Evolutionary conservation across 1,140 invertebrate species (phyloP).

Genomic region (Acromyrmex heyeri): DNA sequence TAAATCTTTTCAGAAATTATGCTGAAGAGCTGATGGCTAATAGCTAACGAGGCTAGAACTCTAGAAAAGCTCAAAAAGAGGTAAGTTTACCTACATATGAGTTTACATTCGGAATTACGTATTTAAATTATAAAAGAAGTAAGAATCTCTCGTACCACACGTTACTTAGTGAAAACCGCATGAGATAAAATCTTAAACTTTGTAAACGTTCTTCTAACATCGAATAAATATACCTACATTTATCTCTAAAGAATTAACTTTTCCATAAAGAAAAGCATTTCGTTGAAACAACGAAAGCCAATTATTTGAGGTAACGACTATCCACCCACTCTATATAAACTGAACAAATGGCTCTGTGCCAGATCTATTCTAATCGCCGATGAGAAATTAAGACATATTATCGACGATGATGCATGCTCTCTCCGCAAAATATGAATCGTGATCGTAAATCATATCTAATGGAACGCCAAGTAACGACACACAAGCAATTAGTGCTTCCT

Average conservation of each 20-base stretch:
- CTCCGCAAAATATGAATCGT: slow-evolving; percentile 23
- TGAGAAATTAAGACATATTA: slow-evolving; percentile 36
- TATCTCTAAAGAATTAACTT: slow-evolving; percentile 12
- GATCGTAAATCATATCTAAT: slow-evolving; percentile 38
- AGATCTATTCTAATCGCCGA: slow-evolving; percentile 7
- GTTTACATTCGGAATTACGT: neutral
- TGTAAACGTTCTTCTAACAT: neutral
- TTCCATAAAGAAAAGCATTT: neutral
- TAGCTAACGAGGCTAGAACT: neutral
- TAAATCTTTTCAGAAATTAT: slow-evolving; percentile 16
- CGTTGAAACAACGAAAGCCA: slow-evolving; percentile 6
- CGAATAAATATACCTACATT: neutral
- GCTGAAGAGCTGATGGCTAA: neutral
- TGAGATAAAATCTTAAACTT: slow-evolving; percentile 5
- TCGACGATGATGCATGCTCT: slow-evolving; percentile 4
- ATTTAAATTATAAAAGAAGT: slow-evolving; percentile 15
- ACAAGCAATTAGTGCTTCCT: neutral
- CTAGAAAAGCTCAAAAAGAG: neutral
- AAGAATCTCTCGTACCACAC: neutral
- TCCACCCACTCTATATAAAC: neutral
- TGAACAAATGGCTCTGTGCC: slow-evolving; percentile 29
- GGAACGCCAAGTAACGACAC: slow-evolving; percentile 3
- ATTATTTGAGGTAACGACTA: slow-evolving; percentile 32
- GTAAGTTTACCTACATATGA: neutral
- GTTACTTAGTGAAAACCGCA: neutral